Conservation (phyloP, 2,113 vertebrate genomes). For the Phyllostomus discolor region DNA sequence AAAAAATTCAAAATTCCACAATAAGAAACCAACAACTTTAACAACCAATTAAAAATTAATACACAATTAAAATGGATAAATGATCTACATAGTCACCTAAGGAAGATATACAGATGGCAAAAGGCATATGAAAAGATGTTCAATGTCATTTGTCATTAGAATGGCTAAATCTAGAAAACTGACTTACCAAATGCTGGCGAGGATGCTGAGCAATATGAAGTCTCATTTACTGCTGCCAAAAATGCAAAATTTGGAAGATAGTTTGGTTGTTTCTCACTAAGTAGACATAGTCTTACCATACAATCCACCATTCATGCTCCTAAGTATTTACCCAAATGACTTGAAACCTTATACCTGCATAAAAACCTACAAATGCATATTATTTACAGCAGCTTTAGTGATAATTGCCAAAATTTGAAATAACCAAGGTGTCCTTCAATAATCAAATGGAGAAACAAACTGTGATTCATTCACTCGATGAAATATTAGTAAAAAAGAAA, state of each 20-base stretch:
- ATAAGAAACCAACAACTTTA: background rate
- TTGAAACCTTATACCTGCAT: background rate
- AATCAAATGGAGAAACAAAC: background rate
- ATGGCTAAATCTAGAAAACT: background rate
- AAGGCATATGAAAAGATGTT: background rate
- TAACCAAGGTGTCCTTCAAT: background rate
- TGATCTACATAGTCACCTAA: background rate
- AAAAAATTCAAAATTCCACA: slow-evolving; percentile 16
- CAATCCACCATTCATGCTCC: background rate
- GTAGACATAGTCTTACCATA: background rate
- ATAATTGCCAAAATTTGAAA: background rate
- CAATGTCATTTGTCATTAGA: background rate
- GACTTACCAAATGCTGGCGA: background rate
- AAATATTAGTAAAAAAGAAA: background rate
- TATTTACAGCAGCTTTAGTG: background rate
- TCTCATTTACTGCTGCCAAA: background rate
- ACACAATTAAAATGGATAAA: background rate
- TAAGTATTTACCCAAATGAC: background rate
- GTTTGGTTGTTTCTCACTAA: background rate
- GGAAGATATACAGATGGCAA: background rate
- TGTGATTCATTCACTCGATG: background rate
- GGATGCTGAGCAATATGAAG: background rate
- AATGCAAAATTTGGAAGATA: background rate
- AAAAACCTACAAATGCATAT: background rate
- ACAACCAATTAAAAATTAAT: background rate